Percentiles rank a stretch among this genome's conserved stretches.
phyloP scores from a whole-genome alignment of 2,888 invertebrate genomes.

The Mythimna vitellina region DNA sequence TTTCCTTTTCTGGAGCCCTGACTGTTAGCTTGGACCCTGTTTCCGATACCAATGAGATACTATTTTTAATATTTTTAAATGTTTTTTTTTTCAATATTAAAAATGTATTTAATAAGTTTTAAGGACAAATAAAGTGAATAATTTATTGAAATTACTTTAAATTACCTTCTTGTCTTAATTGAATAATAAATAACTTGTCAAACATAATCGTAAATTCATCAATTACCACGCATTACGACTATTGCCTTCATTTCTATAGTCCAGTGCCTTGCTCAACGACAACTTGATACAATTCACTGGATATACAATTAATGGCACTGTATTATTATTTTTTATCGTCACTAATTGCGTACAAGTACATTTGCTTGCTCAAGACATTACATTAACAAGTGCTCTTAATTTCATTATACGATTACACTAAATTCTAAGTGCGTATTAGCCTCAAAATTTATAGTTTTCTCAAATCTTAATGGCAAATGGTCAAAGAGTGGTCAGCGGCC shows the following conservation, averaged over 20 bases:
- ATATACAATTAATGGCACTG: conserved; percentile 49
- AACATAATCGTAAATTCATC: conserved; percentile 3
- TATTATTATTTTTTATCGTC: conserved; percentile 69
- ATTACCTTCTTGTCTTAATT: background rate
- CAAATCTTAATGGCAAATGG: conserved; percentile 34
- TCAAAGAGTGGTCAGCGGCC: conserved; percentile 10
- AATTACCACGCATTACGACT: conserved; percentile 22
- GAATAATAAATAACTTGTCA: background rate
- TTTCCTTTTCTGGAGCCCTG: no score
- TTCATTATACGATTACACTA: conserved; percentile 49
- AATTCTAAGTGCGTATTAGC: conserved; percentile 38
- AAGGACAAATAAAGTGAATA: no score
- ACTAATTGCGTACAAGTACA: conserved; percentile 61
- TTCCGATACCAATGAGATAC: no score
- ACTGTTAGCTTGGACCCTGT: no score
- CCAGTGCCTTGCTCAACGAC: conserved; percentile 38
- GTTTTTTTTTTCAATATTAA: no score
- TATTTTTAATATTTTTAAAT: no score
- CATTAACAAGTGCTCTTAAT: conserved; percentile 52
- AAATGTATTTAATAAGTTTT: no score
- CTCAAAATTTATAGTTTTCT: conserved; percentile 44
- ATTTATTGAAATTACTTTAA: no score
- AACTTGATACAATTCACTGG: conserved; percentile 30
- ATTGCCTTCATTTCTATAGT: conserved; percentile 22
- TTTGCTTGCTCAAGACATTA: conserved; percentile 48